A percentile compares a stretch with the other conserved stretches of the same genome.
phyloP scores from a whole-genome alignment of 1,140 invertebrate genomes.

The Capitella teleta region DNA sequence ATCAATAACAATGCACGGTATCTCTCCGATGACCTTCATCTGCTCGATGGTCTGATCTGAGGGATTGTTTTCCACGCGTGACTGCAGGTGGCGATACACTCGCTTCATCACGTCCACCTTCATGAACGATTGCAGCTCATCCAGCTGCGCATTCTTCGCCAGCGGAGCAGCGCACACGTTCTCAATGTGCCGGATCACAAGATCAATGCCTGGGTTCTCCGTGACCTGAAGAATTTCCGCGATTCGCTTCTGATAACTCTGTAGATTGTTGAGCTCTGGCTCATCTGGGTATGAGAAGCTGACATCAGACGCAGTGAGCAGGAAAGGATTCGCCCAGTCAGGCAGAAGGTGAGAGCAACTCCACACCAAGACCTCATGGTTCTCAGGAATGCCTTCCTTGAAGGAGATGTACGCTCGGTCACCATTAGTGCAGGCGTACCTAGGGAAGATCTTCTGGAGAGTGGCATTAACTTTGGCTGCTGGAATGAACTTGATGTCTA shows the following conservation, averaged over 20 bases:
- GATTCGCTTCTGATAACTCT: slow-evolving; percentile 4
- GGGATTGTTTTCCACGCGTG: no score
- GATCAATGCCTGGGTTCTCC: slow-evolving; percentile 5
- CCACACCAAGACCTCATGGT: slow-evolving; percentile 10
- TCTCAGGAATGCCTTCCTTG: slow-evolving; percentile 8
- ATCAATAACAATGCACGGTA: slow-evolving; percentile 8
- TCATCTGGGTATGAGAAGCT: no score
- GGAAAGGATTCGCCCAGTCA: slow-evolving; percentile 11
- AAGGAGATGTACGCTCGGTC: slow-evolving; percentile 7
- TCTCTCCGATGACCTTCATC: background rate
- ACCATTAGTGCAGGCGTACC: background rate
- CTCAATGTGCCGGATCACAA: slow-evolving; percentile 6
- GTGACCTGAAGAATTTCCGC: background rate
- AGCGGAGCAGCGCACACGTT: slow-evolving; percentile 4
- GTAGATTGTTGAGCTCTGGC: background rate
- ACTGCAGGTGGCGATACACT: slow-evolving; percentile 9
- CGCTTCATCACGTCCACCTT: slow-evolving; percentile 10
- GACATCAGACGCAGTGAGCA: background rate
- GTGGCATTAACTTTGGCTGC: slow-evolving; percentile 4
- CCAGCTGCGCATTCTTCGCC: background rate
- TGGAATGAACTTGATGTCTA: slow-evolving; percentile 9
- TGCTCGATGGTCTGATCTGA: no score
- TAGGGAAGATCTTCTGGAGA: background rate
- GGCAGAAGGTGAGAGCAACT: slow-evolving; percentile 4
- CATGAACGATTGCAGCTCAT: slow-evolving; percentile 6